Base-by-base conservation (phyloP, 2,797 vertebrate species). In the Cygnus olor region DNA sequence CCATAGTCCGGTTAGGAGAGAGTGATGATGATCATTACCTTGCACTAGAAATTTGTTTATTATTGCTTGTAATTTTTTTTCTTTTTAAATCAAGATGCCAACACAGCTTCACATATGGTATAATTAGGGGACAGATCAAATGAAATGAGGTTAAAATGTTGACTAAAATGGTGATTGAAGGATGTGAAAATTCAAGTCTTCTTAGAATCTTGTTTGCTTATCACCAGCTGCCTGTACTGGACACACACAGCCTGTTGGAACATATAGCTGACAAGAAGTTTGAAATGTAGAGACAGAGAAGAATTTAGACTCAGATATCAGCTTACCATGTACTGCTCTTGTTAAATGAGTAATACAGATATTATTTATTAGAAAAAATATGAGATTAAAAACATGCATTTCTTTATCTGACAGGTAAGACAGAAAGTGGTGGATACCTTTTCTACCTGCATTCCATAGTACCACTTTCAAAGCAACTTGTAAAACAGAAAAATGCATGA, bases 241-340 rank as follows among this genome's bases (percentile, higher is more conserved):
- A 3, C 4, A 12, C 14, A 21, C 0, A 1, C 5, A 27, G 3
- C 15, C 24, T 82, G 13, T 0, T 2, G 44, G 45, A 51, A 47
- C 6, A 1, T 7, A n/a, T 6, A 68, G 6, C 2, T 56, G 54
- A 12, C 0, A 0, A 68, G 57, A 84, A 64, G 9, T 11, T 7
- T 65, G 34, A 60, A 34, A 86, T 25, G 73, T 36, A 34, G 0
- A 38, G 3, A 7, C 16, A 47, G 14, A 4, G 16, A 85, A 56
- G 6, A 51, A 6, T 63, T 58, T 82, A 65, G 38, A 24, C 11
- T 89, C 60, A 66, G 10, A 53, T 17, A 71, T 16, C 27, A n/a
- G 1, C 2, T 69, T 83, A 28, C 8, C 87, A 42, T 4, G 6
- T 61, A 14, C 5, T 63, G 42, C 42, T 85, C 27, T 51, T 69